Conservation (phyloP, 1,140 invertebrate species). For the Plectus sambesii region DNA sequence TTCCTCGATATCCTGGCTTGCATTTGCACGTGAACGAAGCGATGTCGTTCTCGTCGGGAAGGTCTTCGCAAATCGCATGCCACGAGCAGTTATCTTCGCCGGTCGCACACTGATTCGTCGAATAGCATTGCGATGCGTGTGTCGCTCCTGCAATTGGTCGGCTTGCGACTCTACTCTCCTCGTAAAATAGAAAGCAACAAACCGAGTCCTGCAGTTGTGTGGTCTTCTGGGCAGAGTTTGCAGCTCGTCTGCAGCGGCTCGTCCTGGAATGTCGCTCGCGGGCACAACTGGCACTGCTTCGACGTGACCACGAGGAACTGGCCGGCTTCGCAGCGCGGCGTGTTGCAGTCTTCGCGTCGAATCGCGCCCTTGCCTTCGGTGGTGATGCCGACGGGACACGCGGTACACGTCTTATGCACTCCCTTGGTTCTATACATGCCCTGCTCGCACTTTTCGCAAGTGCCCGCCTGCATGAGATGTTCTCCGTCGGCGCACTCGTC, state of each 20-base stretch:
- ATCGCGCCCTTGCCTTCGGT: constrained; percentile 70
- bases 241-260: constrained; percentile 76
- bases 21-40: constrained; percentile 79
- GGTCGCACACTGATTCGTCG: constrained; percentile 45
- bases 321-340: constrained; percentile 57
- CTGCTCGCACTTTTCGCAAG: constrained; percentile 77
- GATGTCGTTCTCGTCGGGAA: constrained; percentile 70
- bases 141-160: constrained; percentile 30
- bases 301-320: constrained; percentile 69
- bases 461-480: constrained; percentile 63
- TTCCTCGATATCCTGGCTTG: constrained; percentile 78
- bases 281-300: constrained; percentile 74
- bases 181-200: constrained; percentile 47
- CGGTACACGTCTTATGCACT: constrained; percentile 69
- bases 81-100: constrained; percentile 46
- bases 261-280: constrained; percentile 81
- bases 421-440: constrained; percentile 79
- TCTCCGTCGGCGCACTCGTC: constrained; percentile 48
- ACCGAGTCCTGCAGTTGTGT: constrained; percentile 69
- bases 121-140: constrained; percentile 42
- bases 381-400: constrained; percentile 74
- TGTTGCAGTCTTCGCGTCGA: constrained; percentile 73
- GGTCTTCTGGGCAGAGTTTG: constrained; percentile 76
- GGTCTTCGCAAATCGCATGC: constrained; percentile 71
- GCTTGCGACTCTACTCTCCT: constrained; percentile 10